phyloP scores from a whole-genome alignment of 2,888 invertebrate species.

The Latheticus oryzae region DNA sequence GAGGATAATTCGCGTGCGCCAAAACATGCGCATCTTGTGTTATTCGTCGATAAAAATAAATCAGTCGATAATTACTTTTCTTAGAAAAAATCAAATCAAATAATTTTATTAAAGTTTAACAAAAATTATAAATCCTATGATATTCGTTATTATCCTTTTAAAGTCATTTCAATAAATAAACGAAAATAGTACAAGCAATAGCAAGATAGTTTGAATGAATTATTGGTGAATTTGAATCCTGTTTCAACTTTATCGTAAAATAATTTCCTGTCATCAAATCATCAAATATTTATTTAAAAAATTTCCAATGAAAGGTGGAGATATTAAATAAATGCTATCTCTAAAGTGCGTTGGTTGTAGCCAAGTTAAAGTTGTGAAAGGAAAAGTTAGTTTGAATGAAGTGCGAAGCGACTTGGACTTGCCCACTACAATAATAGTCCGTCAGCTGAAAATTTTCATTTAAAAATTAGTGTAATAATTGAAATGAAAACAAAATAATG shows the following conservation, averaged over 20 bases:
- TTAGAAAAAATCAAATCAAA: too few relatives aligned
- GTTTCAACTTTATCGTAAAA: background rate
- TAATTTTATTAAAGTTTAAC: background rate
- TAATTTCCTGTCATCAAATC: conserved; percentile 7
- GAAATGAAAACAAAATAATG: conserved; percentile 4
- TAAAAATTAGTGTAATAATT: background rate
- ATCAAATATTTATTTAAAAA: conserved; percentile 26
- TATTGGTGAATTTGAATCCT: conserved; percentile 11
- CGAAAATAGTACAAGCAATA: too few relatives aligned
- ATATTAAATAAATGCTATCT: conserved; percentile 22
- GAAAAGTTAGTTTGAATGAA: conserved; percentile 47
- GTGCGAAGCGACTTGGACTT: conserved; percentile 49
- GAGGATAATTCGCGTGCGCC: conserved; percentile 15
- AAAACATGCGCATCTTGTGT: conserved; percentile 17
- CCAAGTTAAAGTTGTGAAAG: conserved; percentile 25
- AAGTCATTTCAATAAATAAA: conserved; percentile 38
- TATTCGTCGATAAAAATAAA: conserved; percentile 10
- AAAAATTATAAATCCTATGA: background rate
- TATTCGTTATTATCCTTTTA: conserved; percentile 27
- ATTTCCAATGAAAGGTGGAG: conserved; percentile 28
- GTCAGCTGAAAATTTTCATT: too few relatives aligned
- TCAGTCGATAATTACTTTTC: conserved; percentile 15
- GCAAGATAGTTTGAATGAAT: conserved; percentile 34
- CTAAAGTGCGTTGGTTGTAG: conserved; percentile 19
- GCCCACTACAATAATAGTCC: conserved; percentile 54